Evolutionary conservation across 2,888 invertebrate genomes (phyloP).

Genomic region (Habroteleia sp.): DNA sequence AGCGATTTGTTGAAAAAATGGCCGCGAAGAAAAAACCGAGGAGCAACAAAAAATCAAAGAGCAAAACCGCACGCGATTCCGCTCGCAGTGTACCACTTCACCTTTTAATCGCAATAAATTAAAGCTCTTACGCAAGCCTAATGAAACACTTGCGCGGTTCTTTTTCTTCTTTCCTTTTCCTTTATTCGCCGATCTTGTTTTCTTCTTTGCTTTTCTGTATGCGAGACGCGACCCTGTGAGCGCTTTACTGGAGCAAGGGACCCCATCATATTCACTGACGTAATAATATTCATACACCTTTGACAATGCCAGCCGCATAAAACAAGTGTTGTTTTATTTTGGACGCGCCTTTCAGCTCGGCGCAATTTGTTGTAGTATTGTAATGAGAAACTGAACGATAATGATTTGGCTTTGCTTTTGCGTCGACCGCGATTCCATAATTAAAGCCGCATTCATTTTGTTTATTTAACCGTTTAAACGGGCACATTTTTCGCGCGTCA

Average conservation of each 20-base stretch:
- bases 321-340: slow-evolving; percentile 15
- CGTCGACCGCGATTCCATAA: no score
- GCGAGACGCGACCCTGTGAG: slow-evolving; percentile 46
- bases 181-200: slow-evolving; percentile 51
- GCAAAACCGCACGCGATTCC: slow-evolving; percentile 56
- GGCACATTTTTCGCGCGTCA: no score
- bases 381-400: slow-evolving; percentile 6
- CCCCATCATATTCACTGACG: slow-evolving; percentile 46
- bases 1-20: slow-evolving; percentile 9
- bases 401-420: not conserved
- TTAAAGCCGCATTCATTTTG: no score
- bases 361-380: slow-evolving; percentile 33
- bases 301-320: slow-evolving; percentile 30
- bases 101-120: slow-evolving; percentile 70
- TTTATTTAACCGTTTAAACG: no score
- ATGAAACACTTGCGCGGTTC: slow-evolving; percentile 68
- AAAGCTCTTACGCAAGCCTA: slow-evolving; percentile 70
- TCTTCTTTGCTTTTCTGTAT: slow-evolving; percentile 40
- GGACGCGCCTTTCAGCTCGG: slow-evolving; percentile 2
- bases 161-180: slow-evolving; percentile 61
- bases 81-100: slow-evolving; percentile 57
- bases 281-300: slow-evolving; percentile 52
- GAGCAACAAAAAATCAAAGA: slow-evolving; percentile 26
- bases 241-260: slow-evolving; percentile 49
- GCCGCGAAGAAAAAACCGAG: slow-evolving; percentile 4